These are phyloP conservation scores for Pheosia tremula DNA, from an alignment of 2,888 invertebrate species.

Conservation along the genomic window DNA sequence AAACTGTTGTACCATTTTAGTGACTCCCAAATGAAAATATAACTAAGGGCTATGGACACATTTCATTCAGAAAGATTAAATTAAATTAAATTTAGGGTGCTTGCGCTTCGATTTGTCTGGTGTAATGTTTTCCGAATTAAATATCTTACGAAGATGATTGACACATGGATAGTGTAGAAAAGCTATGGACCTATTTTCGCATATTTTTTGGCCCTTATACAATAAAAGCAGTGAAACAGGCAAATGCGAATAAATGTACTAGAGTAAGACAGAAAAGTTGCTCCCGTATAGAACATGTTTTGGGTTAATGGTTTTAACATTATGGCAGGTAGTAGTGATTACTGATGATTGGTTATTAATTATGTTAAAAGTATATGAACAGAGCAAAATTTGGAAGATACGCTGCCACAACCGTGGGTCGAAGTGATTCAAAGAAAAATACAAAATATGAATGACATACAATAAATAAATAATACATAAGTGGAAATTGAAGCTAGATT, in stretches of 20 bases:
- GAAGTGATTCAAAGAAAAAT: slow-evolving; percentile 50
- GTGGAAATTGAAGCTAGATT: slow-evolving; percentile 10
- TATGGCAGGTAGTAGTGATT: slow-evolving; percentile 49
- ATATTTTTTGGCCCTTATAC: neutral
- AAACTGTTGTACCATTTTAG: no score
- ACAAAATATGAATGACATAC: slow-evolving; percentile 44
- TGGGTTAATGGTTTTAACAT: slow-evolving; percentile 33
- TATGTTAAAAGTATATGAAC: slow-evolving; percentile 37
- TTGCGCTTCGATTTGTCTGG: neutral
- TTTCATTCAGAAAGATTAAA: neutral
- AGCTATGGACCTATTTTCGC: neutral
- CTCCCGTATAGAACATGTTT: slow-evolving; percentile 40
- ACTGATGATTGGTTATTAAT: slow-evolving; percentile 56
- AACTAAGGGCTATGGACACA: neutral
- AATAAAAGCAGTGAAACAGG: slow-evolving; percentile 2
- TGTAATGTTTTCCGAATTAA: neutral
- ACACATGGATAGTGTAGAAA: neutral
- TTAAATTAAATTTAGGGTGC: neutral
- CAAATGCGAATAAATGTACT: neutral
- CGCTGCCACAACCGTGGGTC: slow-evolving; percentile 63
- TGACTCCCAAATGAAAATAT: neutral
- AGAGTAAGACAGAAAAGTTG: slow-evolving; percentile 27
- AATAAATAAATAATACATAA: slow-evolving; percentile 39
- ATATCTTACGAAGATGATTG: neutral
- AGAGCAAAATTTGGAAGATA: slow-evolving; percentile 62